Conservation (phyloP, 2,888 invertebrate species). For the Bugula neritina region DNA sequence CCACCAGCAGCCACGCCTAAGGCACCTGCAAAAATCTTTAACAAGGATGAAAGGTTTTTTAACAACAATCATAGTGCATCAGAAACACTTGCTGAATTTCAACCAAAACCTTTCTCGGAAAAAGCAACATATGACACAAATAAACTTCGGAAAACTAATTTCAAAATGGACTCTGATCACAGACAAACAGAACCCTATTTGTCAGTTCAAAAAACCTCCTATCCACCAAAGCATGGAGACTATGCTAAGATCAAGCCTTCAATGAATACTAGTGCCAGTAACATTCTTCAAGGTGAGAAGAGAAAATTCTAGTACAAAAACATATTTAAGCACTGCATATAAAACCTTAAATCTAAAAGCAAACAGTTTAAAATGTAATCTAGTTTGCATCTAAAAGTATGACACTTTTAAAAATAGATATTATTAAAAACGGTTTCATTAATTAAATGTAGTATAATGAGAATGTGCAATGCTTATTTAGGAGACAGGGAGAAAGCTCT, state of each 20-base stretch:
- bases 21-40: constrained; percentile 42
- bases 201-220: constrained; percentile 42
- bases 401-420: too few relatives aligned
- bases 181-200: constrained; percentile 41
- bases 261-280: constrained; percentile 33
- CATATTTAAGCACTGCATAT: background rate
- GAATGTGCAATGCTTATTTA: too few relatives aligned
- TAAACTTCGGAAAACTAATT: constrained; percentile 42
- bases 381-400: too few relatives aligned
- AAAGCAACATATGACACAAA: constrained; percentile 26
- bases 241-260: constrained; percentile 30
- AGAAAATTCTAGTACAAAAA: background rate
- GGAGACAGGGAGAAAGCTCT: constrained; percentile 42
- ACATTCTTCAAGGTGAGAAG: constrained; percentile 36
- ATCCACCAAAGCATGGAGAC: constrained; percentile 37
- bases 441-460: too few relatives aligned
- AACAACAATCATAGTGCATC: constrained; percentile 37
- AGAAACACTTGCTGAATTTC: constrained; percentile 35
- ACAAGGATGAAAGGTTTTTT: constrained; percentile 41
- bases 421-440: too few relatives aligned
- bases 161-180: constrained; percentile 46
- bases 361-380: too few relatives aligned
- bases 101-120: constrained; percentile 20
- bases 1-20: constrained; percentile 38
- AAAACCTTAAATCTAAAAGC: too few relatives aligned